Evolutionary conservation across 2,888 invertebrate species (phyloP), one percentile per base, ranked within the genome.

Genomic region (Embidobia sp.): DNA sequence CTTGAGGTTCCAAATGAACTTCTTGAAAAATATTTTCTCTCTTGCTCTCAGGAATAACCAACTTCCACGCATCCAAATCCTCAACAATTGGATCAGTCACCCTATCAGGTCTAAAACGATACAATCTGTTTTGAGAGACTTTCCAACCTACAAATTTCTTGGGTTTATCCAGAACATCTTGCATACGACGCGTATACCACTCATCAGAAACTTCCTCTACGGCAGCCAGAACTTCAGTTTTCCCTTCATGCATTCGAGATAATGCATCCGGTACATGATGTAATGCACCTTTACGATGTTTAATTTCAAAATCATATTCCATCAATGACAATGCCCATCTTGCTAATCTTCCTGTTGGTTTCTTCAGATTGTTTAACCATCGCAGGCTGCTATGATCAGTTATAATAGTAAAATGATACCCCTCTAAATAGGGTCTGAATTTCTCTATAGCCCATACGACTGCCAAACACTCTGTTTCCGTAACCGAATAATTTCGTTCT

Each of bases 31-130:
- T 63, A 0, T 40, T 31, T 2, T 26, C 0, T 4, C 64, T 6
- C 1, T 3, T 0, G 1, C 26, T 37, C 10, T 2, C 7, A 6
- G 79, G 79, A 1, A 77, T 16, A 0, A 77, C 80, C 1, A 78
- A n/a, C 10, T 80, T 80, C 73, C 78, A n/a, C n/a, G n/a, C n/a
- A n/a, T n/a, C n/a, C n/a, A n/a, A n/a, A n/a, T 63, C 63, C 4
- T 61, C 49, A 0, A 63, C 18, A 0, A 49, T 19, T 1, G 27
- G 16, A 15, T 63, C 29, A 0, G 49, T 18, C 0, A 48, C 1
- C 7, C 7, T 13, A 22, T 64, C 22, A 5, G 51, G 51, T 4
- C 51, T 27, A 11, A 19, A 51, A 3, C 35, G n/a, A 10, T 51
- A 64, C 0, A 64, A 10, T 18, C 13, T 11, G 1, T 15, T 35